phyloP scores from a whole-genome alignment of 1,140 invertebrate species.

The Zaprionus nigranus region DNA sequence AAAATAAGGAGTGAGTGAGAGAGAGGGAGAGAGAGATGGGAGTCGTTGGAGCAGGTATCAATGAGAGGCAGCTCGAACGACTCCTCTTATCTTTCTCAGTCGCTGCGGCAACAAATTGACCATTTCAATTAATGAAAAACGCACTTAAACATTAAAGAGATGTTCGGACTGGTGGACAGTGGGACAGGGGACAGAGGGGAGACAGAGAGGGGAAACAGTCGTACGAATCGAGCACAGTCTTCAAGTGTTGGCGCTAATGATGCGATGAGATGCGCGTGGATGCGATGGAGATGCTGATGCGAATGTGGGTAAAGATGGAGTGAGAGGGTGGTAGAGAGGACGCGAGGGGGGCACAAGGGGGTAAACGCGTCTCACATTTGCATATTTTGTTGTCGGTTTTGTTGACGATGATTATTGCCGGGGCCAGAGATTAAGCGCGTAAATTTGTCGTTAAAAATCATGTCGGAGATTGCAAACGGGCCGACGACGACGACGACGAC shows the following conservation, averaged over 20 bases:
- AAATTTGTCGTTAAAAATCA: constrained; percentile 83
- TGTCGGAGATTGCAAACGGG: constrained; percentile 60
- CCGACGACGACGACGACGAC: not conserved
- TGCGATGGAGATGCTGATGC: constrained; percentile 29
- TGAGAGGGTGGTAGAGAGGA: not conserved
- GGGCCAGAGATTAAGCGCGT: constrained; percentile 74
- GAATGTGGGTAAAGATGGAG: not conserved
- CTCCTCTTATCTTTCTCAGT: constrained; percentile 18
- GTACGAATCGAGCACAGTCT: constrained; percentile 26
- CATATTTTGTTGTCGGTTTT: constrained; percentile 72
- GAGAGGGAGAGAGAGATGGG: not conserved
- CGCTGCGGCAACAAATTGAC: constrained; percentile 71
- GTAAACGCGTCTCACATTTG: constrained; percentile 62
- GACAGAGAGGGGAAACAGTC: not conserved
- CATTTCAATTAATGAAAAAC: constrained; percentile 82
- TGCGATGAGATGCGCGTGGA: constrained; percentile 50
- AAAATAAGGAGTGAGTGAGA: not conserved
- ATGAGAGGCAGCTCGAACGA: constrained; percentile 24
- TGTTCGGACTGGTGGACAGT: constrained; percentile 21
- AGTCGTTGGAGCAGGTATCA: constrained; percentile 22
- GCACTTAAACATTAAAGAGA: constrained; percentile 73
- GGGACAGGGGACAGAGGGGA: not conserved
- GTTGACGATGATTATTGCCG: constrained; percentile 47
- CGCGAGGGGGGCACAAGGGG: not conserved
- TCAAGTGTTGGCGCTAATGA: constrained; percentile 79